These are phyloP conservation scores for Formica aserva DNA, from an alignment of 2,888 invertebrate species.

Conservation along the genomic window DNA sequence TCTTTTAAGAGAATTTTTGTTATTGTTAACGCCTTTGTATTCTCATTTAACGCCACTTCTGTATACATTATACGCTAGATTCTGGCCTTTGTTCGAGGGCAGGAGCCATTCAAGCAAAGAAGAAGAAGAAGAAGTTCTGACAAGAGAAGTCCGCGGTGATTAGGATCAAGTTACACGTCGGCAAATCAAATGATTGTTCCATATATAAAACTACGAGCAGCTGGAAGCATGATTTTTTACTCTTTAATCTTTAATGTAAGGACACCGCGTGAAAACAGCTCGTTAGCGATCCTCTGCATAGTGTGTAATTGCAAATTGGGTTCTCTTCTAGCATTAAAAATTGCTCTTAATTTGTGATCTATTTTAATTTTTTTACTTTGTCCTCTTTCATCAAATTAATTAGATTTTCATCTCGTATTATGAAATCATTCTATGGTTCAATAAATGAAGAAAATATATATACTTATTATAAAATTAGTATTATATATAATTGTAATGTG, in stretches of 20 bases:
- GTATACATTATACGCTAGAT: no score
- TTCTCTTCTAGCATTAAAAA: neutral
- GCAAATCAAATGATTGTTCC: neutral
- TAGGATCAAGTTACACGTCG: slow-evolving; percentile 16
- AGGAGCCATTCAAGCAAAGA: no score
- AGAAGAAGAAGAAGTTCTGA: neutral
- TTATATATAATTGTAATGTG: no score
- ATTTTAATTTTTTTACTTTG: neutral
- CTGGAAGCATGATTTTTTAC: slow-evolving; percentile 27
- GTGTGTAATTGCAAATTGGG: slow-evolving; percentile 27
- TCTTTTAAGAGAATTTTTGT: no score
- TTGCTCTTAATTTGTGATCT: neutral
- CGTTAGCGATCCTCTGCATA: slow-evolving; percentile 34
- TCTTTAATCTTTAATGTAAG: slow-evolving; percentile 50
- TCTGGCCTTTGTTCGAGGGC: no score
- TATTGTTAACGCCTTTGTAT: no score
- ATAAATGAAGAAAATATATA: neutral
- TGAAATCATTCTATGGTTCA: neutral
- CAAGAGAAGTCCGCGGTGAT: neutral
- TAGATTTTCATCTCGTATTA: neutral
- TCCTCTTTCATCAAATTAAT: neutral
- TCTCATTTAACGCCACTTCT: no score
- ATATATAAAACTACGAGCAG: neutral
- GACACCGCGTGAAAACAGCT: neutral
- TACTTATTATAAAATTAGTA: no score